Base-by-base conservation (phyloP, 2,797 vertebrate species). In the Lates japonicus region DNA sequence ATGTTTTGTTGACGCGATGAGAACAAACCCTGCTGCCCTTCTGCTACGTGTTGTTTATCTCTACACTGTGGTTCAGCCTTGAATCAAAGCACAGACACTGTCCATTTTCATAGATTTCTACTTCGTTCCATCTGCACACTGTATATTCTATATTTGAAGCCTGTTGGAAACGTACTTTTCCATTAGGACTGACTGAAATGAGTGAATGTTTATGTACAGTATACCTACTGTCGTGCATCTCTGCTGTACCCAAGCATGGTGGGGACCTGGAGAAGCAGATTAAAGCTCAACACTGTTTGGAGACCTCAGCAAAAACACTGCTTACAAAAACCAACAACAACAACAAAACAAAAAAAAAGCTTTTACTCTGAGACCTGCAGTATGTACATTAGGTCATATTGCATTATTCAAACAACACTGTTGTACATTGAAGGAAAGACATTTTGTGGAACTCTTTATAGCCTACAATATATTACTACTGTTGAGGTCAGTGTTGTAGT, bases 401-500 rank as follows among this genome's bases (percentile, higher is more conserved):
- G 62, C 78, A 78, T 77, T 68, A 66, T 46, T 81, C 42, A 81
- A 74, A 80, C 85, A 81, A 69, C 83, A 81, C 60, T 76, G 78
- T 82, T 82, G 80, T 78, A 82, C 66, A 71, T 70, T 84, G 74
- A 81, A 37, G 63, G 44, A 78, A 76, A 77, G 57, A 67, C 81
- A 80, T 84, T 88, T 89, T 87, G 77, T 90, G 76, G 74, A 74
- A 78, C 69, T 90, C 76, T 88, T 86, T 78, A 73, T 85, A 86
- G 81, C 83, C 76, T 80, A 83, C 71, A 80, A 87, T 91, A 78
- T 91, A 89, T 84, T 84, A 79, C 78, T 84, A 65, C 78, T 83
- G 82, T 89, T 88, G 81, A 91, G 87, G 87, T 93, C 88, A 85
- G 80, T 94, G 90, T 94, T 88, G 87, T 92, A 78, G 66, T 90